A percentile compares a stretch with the other conserved stretches of the same genome.
phyloP scores from a whole-genome alignment of 2,888 invertebrate genomes.

The Drosophila pseudotakahashii region DNA sequence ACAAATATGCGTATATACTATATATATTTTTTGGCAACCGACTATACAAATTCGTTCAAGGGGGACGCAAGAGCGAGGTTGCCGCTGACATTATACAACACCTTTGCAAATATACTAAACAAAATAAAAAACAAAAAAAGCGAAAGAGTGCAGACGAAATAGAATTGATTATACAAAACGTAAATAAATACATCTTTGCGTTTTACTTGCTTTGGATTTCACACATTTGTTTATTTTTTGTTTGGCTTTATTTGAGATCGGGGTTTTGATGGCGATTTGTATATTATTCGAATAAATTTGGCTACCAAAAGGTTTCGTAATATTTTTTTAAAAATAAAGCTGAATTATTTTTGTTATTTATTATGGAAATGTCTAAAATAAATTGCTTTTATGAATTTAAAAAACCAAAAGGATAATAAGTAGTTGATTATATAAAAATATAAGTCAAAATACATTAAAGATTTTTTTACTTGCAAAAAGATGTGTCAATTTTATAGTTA shows the following conservation, averaged over 20 bases:
- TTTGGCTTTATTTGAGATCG: not conserved
- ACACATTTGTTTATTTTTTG: conserved; percentile 33
- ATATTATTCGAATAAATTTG: not conserved
- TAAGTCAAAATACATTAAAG: no score
- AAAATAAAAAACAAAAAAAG: conserved; percentile 11
- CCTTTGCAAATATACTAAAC: conserved; percentile 14
- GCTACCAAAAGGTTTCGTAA: not conserved
- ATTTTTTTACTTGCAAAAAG: no score
- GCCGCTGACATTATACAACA: conserved; percentile 44
- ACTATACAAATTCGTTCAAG: conserved; percentile 39
- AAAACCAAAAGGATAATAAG: no score
- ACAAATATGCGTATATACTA: conserved; percentile 11
- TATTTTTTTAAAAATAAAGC: not conserved
- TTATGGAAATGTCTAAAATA: no score
- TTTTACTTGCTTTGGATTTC: conserved; percentile 40
- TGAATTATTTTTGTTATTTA: not conserved
- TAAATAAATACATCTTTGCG: conserved; percentile 33
- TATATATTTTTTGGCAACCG: conserved; percentile 43
- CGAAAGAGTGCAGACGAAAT: conserved; percentile 11
- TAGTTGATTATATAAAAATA: no score
- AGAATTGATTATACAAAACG: conserved; percentile 23
- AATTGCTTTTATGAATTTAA: no score
- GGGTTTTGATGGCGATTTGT: conserved; percentile 9
- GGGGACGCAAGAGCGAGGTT: conserved; percentile 20
- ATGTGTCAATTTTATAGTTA: no score